Evolutionary conservation across 2,797 vertebrate species (phyloP), one percentile per base, ranked within the genome.

Genomic region (Diplodus puntazzo): DNA sequence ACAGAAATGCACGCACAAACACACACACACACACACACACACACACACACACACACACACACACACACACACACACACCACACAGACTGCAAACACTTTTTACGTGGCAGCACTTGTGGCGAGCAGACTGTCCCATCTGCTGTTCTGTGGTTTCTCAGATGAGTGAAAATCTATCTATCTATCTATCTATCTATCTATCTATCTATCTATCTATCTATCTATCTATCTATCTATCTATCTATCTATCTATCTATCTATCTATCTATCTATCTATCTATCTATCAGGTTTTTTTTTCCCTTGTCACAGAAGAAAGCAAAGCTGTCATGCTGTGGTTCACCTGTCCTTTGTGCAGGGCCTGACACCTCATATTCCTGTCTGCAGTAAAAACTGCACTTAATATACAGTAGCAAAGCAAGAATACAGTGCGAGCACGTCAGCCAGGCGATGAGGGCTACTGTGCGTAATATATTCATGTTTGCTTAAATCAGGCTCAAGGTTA

Each of bases 401-500:
- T 90, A 89, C 81, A 88, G 82, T 83, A 88, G 80, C 81, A 79
- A 59, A 69, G 84, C 87, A 73, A 79, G 86, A 90, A 87, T 87
- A 90, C 88, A 89, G 87, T 80, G 73, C 2, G 54, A 83, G 81
- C 81, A 68, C 62, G 73, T 90, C 90, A 89, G 82, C 79, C 59
- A 66, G 67, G 83, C 69, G 86, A 82, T 82, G 87, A 88, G 83
- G 85, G 87, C 90, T 88, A 92, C 82, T 83, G 80, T 76, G 75
- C 58, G 70, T 95, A 93, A 95, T 95, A 89, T 95, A 95, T 94
- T 94, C 92, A 89, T 93, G 94, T 93, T 94, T 93, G 86, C 91
- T 95, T 91, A 94, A 93, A 95, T 94, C 92, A 89, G 87, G 82
- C 91, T 92, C 94, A 95, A 95, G 94, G 93, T 94, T 93, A 94